Percentiles rank a stretch among this genome's conserved stretches.
Evolutionary conservation across 2,888 invertebrate genomes (phyloP).

Genomic region (Idaea straminata): DNA sequence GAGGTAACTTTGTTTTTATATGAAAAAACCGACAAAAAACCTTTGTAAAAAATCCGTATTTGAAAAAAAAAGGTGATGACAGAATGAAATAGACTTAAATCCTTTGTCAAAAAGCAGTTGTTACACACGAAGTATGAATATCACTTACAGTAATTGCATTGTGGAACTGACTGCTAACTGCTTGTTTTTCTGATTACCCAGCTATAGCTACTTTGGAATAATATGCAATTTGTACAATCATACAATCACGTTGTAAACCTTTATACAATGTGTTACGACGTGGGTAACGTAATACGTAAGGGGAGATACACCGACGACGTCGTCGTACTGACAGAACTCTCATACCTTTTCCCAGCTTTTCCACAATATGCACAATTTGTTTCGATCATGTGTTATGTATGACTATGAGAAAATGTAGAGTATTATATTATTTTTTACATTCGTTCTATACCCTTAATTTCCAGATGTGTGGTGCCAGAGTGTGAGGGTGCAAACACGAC

Average conservation of each 20-base stretch:
- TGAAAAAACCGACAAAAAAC: neutral
- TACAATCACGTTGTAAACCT: neutral
- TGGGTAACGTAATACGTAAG: too few relatives aligned
- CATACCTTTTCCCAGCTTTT: too few relatives aligned
- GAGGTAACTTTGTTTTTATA: neutral
- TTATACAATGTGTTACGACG: too few relatives aligned
- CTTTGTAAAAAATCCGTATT: neutral
- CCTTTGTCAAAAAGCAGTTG: neutral
- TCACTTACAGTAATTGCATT: neutral
- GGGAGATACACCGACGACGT: too few relatives aligned
- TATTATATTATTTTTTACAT: too few relatives aligned
- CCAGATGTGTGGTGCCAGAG: conserved; percentile 67
- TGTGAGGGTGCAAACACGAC: conserved; percentile 62
- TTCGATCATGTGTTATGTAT: too few relatives aligned
- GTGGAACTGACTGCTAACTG: neutral
- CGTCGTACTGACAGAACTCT: too few relatives aligned
- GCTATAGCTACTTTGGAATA: neutral
- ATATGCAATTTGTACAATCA: neutral
- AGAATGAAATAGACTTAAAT: neutral
- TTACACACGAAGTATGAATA: neutral
- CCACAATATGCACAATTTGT: too few relatives aligned
- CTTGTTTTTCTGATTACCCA: neutral
- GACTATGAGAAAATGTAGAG: too few relatives aligned
- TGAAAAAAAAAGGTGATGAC: neutral
- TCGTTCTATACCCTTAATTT: neutral